phyloP scores from a whole-genome alignment of 2,888 invertebrate species.

The Melieria omissa region DNA sequence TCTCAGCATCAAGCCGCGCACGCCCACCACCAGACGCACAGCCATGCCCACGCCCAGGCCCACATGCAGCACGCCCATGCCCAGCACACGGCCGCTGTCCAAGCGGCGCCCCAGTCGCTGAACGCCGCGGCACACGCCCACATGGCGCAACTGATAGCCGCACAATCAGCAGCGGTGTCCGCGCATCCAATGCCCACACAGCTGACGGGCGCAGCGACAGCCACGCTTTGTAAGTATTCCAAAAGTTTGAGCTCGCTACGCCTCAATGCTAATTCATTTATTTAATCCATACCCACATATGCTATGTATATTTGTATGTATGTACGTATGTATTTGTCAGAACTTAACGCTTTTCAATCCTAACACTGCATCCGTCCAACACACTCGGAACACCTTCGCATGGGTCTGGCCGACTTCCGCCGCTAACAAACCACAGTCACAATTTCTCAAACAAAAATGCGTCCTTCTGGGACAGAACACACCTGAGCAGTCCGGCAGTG shows the following conservation, averaged over 20 bases:
- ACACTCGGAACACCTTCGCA: too few species aligned
- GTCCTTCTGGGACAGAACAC: conserved; percentile 10
- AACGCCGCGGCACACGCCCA: conserved; percentile 40
- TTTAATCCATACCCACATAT: not conserved
- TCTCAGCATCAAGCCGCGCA: conserved; percentile 64
- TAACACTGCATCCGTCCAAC: too few species aligned
- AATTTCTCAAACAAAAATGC: not conserved
- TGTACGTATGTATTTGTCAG: conserved; percentile 13
- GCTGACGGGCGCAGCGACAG: conserved; percentile 57
- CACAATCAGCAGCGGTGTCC: conserved; percentile 50
- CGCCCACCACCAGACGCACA: conserved; percentile 60
- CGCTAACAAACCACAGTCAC: not conserved
- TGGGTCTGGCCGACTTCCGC: too few species aligned
- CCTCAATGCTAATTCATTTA: not conserved
- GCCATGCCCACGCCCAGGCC: conserved; percentile 42
- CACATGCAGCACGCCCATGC: conserved; percentile 37
- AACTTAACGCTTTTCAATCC: too few species aligned
- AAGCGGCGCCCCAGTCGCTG: conserved; percentile 37
- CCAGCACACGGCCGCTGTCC: conserved; percentile 43
- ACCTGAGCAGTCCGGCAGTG: not conserved
- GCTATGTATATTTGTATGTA: not conserved
- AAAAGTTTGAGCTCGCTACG: not conserved
- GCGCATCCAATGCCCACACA: conserved; percentile 48
- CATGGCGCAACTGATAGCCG: conserved; percentile 56
- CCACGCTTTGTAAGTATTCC: conserved; percentile 66